These are phyloP conservation scores for Philaethria dido DNA, from an alignment of 2,888 invertebrate species.

Conservation along the genomic window DNA sequence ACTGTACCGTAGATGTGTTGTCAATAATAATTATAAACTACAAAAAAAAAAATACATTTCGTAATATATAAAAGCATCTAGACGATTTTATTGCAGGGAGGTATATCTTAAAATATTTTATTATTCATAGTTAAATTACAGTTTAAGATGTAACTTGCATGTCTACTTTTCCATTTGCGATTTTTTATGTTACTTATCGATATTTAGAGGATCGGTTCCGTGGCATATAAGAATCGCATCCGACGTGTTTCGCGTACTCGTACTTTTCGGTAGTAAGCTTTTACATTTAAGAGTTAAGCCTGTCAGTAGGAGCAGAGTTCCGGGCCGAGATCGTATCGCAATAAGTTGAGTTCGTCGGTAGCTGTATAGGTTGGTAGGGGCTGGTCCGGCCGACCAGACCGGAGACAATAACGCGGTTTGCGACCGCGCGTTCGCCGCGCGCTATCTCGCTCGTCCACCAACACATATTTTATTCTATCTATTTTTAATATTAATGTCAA, in stretches of 20 bases:
- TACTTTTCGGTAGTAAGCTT: slow-evolving; percentile 63
- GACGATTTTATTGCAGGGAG: slow-evolving; percentile 80
- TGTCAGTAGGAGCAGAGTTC: slow-evolving; percentile 42
- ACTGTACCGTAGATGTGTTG: slow-evolving; percentile 84
- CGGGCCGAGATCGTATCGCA: slow-evolving; percentile 50
- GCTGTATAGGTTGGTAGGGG: slow-evolving; percentile 41
- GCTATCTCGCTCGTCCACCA: slow-evolving; percentile 79
- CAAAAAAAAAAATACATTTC: slow-evolving; percentile 78
- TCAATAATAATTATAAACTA: slow-evolving; percentile 80
- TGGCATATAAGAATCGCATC: slow-evolving; percentile 51
- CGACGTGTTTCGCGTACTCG: slow-evolving; percentile 56
- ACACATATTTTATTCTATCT: slow-evolving; percentile 83
- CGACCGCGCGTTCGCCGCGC: slow-evolving; percentile 60
- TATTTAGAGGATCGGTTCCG: slow-evolving; percentile 57
- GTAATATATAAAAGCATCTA: slow-evolving; percentile 80
- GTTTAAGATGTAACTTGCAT: slow-evolving; percentile 71
- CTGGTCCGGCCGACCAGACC: slow-evolving; percentile 49
- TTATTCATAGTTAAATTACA: slow-evolving; percentile 80
- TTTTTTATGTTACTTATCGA: slow-evolving; percentile 60
- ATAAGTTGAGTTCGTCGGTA: slow-evolving; percentile 51
- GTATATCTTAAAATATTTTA: slow-evolving; percentile 80
- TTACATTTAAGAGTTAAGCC: slow-evolving; percentile 48
- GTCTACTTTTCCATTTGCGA: slow-evolving; percentile 65
- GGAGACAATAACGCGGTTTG: slow-evolving; percentile 67
- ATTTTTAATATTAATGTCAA: slow-evolving; percentile 84